phyloP scores from a whole-genome alignment of 1,140 invertebrate species.

The Lepidostoma basale region DNA sequence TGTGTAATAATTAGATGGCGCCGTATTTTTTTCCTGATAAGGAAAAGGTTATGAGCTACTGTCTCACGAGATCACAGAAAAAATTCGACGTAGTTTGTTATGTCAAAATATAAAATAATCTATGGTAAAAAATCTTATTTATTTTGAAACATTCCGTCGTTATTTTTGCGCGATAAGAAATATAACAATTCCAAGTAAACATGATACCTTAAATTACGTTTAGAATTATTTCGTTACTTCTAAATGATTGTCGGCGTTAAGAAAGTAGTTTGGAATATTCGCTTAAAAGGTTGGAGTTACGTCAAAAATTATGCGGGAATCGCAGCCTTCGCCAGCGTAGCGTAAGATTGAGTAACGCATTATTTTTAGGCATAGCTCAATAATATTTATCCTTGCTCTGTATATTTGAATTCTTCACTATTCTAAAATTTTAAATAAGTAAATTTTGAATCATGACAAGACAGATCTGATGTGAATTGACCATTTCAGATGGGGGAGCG shows the following conservation, averaged over 20 bases:
- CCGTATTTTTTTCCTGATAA: no score
- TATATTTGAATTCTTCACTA: not conserved
- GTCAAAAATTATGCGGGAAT: constrained; percentile 35
- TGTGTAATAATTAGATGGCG: no score
- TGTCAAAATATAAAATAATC: no score
- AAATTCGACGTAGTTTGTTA: no score
- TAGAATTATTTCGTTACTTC: not conserved
- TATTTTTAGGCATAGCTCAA: not conserved
- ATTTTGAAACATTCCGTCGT: not conserved
- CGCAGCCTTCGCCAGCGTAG: constrained; percentile 21
- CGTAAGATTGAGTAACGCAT: constrained; percentile 22
- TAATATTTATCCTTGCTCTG: not conserved
- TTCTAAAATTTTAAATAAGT: not conserved
- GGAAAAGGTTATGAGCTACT: no score
- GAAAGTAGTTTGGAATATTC: constrained; percentile 35
- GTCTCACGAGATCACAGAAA: no score
- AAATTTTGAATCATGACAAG: not conserved
- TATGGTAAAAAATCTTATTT: not conserved
- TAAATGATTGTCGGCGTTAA: constrained; percentile 32
- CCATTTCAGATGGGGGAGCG: constrained; percentile 19
- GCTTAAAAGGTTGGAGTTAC: constrained; percentile 33
- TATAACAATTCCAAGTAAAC: not conserved
- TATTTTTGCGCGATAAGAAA: not conserved
- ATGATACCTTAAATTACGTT: not conserved
- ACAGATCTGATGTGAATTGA: not conserved